A percentile compares a stretch with the other conserved stretches of the same genome.
Evolutionary conservation across 1,140 invertebrate species (phyloP).

Genomic region (Phymorhynchus buccinoides): DNA sequence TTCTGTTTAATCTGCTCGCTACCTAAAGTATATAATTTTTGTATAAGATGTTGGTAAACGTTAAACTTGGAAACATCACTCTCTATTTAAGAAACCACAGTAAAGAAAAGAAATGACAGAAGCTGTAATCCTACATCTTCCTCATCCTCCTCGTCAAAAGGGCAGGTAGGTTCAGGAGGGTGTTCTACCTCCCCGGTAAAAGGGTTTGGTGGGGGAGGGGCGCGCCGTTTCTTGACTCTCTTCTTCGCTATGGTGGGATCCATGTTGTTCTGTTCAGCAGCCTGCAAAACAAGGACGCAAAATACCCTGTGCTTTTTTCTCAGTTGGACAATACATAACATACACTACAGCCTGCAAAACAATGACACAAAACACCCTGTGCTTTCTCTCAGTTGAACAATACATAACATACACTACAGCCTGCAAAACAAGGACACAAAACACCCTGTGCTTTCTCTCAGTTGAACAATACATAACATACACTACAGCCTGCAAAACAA

Average conservation of each 20-base stretch:
- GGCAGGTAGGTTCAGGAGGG: conserved; percentile 17
- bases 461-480: too few relatives aligned
- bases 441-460: too few relatives aligned
- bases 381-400: too few relatives aligned
- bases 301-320: too few relatives aligned
- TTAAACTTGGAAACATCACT: too few relatives aligned
- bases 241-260: conserved; percentile 78
- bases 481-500: too few relatives aligned
- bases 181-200: conserved; percentile 75
- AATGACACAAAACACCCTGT: too few relatives aligned
- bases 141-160: conserved; percentile 71
- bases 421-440: too few relatives aligned
- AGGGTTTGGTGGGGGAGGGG: conserved; percentile 76
- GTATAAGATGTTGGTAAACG: conserved; percentile 3
- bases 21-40: too few relatives aligned
- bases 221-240: conserved; percentile 75
- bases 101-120: background rate
- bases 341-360: too few relatives aligned
- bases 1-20: too few relatives aligned
- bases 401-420: too few relatives aligned
- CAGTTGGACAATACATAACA: background rate
- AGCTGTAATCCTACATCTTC: conserved; percentile 32
- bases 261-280: conserved; percentile 75
- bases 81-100: conserved; percentile 29
- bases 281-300: conserved; percentile 51